Percentiles rank a stretch among this genome's conserved stretches.
These are phyloP conservation scores for Dendropsophus ebraccatus DNA, from an alignment of 2,113 vertebrate genomes.

Conservation along the genomic window DNA sequence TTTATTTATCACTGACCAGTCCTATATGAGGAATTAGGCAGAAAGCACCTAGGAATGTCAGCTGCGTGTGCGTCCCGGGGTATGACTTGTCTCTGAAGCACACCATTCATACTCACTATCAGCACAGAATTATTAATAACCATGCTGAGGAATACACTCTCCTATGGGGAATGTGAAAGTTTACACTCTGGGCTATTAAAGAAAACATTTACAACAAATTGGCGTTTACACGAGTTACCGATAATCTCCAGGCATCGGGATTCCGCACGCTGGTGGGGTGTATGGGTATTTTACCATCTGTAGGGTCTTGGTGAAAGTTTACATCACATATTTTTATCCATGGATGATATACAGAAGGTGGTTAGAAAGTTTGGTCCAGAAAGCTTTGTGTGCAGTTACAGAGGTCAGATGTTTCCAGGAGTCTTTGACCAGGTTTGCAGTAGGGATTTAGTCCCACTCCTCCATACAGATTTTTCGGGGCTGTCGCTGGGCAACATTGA, in stretches of 20 bases:
- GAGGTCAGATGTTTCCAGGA: too few species aligned
- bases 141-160: neutral
- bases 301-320: neutral
- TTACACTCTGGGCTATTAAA: neutral
- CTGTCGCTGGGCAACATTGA: too few species aligned
- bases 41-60: conserved; percentile 16
- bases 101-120: neutral
- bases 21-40: neutral
- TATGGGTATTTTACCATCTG: neutral
- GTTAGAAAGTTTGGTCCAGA: too few species aligned
- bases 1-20: neutral
- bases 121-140: neutral
- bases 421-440: too few species aligned
- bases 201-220: neutral
- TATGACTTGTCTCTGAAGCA: neutral
- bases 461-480: too few species aligned
- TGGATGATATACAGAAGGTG: too few species aligned
- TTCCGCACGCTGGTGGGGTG: neutral
- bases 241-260: neutral
- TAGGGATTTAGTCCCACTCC: too few species aligned
- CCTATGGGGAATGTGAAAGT: neutral
- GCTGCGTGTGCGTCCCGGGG: neutral
- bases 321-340: neutral
- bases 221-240: neutral
- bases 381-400: too few species aligned